Evolutionary conservation across 1,140 invertebrate species (phyloP).

Genomic region (Drosophila sulfurigaster): DNA sequence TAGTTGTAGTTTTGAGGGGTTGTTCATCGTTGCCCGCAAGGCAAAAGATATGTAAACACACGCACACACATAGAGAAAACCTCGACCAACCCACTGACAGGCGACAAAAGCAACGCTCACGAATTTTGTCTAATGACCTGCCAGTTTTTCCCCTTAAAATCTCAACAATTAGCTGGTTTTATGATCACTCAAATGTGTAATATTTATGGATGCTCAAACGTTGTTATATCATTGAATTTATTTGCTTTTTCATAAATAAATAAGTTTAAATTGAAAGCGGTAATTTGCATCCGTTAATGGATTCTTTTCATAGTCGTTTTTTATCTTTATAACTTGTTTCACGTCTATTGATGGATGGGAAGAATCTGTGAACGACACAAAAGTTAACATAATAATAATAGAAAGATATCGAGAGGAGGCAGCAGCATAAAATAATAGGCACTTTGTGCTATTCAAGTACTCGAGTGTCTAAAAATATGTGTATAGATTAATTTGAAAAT

Average conservation of each 20-base stretch:
- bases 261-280: neutral
- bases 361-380: too few relatives aligned
- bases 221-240: neutral
- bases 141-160: neutral
- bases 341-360: too few relatives aligned
- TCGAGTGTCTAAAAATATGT: too few relatives aligned
- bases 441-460: too few relatives aligned
- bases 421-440: too few relatives aligned
- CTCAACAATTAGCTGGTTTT: neutral
- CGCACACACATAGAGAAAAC: conserved; percentile 7
- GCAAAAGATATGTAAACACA: conserved; percentile 35
- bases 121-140: conserved; percentile 10
- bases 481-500: too few relatives aligned
- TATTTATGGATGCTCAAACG: neutral
- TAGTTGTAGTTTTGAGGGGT: conserved; percentile 40
- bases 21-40: conserved; percentile 29
- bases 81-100: conserved; percentile 33
- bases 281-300: conserved; percentile 3
- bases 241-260: neutral
- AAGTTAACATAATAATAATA: too few relatives aligned
- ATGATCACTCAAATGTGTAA: neutral
- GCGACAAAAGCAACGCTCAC: conserved; percentile 50
- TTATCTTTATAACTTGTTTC: neutral
- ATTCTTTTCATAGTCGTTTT: neutral
- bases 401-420: too few relatives aligned